These are phyloP conservation scores for Taxidea taxus DNA, from an alignment of 2,113 vertebrate genomes.

Conservation along the genomic window DNA sequence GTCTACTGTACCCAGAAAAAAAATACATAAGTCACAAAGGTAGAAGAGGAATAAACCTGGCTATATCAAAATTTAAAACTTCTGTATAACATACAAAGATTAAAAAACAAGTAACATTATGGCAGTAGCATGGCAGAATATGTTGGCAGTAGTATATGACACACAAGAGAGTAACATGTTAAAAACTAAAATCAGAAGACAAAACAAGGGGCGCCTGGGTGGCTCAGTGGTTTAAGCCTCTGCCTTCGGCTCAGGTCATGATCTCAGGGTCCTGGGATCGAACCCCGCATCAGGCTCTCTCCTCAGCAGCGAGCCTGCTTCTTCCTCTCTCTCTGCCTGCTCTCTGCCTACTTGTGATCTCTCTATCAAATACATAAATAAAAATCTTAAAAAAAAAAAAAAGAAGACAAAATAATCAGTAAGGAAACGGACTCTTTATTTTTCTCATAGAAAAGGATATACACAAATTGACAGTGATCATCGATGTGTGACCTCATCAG, in stretches of 20 bases:
- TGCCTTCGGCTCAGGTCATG: too few relatives aligned
- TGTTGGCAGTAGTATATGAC: not conserved
- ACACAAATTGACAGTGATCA: not conserved
- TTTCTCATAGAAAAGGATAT: not conserved
- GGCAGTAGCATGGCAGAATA: not conserved
- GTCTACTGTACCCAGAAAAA: not conserved
- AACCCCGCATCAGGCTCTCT: too few relatives aligned
- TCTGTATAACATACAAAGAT: not conserved
- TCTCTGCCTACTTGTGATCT: too few relatives aligned
- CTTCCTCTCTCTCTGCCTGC: too few relatives aligned
- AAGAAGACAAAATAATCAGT: not conserved
- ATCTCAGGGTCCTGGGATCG: too few relatives aligned
- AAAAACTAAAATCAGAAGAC: not conserved
- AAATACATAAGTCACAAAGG: not conserved
- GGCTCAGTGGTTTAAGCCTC: too few relatives aligned
- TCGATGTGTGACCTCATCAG: not conserved
- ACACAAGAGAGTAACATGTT: not conserved
- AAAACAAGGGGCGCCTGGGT: too few relatives aligned
- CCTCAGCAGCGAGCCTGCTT: too few relatives aligned
- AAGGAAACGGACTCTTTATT: not conserved
- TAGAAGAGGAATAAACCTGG: not conserved
- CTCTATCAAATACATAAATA: too few relatives aligned
- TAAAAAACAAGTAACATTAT: not conserved
- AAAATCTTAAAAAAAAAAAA: too few relatives aligned
- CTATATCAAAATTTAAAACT: not conserved